Evolutionary conservation across 2,113 vertebrate genomes (phyloP).

Genomic region (Stercorarius parasiticus): DNA sequence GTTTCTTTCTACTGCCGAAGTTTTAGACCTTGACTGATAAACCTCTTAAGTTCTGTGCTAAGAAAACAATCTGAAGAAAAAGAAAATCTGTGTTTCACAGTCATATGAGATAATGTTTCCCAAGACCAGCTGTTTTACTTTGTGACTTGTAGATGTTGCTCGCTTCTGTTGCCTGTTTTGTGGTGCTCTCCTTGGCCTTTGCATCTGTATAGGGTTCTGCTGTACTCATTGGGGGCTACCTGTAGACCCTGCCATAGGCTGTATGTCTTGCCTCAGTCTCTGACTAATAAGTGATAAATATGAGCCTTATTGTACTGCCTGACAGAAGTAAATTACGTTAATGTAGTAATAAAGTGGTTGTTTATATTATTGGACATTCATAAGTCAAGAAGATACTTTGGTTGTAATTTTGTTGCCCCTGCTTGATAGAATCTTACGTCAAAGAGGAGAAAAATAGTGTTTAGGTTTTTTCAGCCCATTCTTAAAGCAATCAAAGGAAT

Average conservation of each 20-base stretch:
- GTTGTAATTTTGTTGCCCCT: not conserved
- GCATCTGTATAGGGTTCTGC: not conserved
- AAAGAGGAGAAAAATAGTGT: not conserved
- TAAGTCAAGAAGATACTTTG: not conserved
- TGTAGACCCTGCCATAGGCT: not conserved
- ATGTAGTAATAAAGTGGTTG: not conserved
- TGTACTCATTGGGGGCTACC: not conserved
- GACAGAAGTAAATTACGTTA: not conserved
- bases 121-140: not conserved
- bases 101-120: not conserved
- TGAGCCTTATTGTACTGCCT: not conserved
- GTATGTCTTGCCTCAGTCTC: not conserved
- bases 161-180: fast-evolving
- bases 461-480: not conserved
- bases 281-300: not conserved
- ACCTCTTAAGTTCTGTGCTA: not conserved
- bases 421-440: not conserved
- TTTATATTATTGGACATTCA: not conserved
- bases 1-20: not conserved
- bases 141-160: not conserved
- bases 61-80: not conserved
- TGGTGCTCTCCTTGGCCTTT: not conserved
- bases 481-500: not conserved
- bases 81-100: not conserved
- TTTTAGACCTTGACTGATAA: not conserved